A percentile compares a stretch with the other conserved stretches of the same genome.
Evolutionary conservation across 2,888 invertebrate genomes (phyloP).

Genomic region (Thereva nobilitata): DNA sequence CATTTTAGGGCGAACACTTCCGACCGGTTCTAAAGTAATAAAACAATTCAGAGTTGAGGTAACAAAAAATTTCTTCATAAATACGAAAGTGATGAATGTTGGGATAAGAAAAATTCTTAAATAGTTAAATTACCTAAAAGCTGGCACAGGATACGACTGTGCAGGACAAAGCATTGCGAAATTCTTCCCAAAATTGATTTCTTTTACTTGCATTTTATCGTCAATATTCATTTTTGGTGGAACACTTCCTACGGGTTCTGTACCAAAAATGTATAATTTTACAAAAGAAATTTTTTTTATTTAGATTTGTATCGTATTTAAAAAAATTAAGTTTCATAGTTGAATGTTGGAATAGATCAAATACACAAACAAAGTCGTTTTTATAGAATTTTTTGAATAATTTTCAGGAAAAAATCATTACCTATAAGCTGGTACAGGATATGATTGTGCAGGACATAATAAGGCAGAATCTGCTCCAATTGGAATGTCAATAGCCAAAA

Average conservation of each 20-base stretch:
- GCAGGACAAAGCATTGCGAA: constrained; percentile 71
- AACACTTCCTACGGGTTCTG: constrained; percentile 62
- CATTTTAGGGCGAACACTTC: constrained; percentile 67
- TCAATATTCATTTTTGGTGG: constrained; percentile 70
- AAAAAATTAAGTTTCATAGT: neutral
- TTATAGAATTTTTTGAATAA: constrained; percentile 1
- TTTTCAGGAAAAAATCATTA: too few relatives aligned
- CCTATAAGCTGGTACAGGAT: constrained; percentile 75
- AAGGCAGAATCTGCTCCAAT: constrained; percentile 54
- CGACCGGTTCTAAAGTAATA: constrained; percentile 49
- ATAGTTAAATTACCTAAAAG: constrained; percentile 51
- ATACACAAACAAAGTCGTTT: neutral
- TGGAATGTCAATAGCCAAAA: constrained; percentile 48
- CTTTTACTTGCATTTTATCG: constrained; percentile 60
- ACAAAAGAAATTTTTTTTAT: constrained; percentile 23
- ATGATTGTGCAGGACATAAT: constrained; percentile 75
- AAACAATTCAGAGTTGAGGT: constrained; percentile 47
- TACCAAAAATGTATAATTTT: constrained; percentile 36
- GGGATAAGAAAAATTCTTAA: constrained; percentile 54
- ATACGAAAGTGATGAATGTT: neutral
- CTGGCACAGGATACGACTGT: constrained; percentile 58
- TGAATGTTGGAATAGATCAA: neutral
- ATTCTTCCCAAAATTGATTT: constrained; percentile 54
- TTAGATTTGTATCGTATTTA: neutral
- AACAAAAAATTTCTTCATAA: constrained; percentile 46